phyloP scores from a whole-genome alignment of 2,797 vertebrate genomes.

The Trachops cirrhosus region DNA sequence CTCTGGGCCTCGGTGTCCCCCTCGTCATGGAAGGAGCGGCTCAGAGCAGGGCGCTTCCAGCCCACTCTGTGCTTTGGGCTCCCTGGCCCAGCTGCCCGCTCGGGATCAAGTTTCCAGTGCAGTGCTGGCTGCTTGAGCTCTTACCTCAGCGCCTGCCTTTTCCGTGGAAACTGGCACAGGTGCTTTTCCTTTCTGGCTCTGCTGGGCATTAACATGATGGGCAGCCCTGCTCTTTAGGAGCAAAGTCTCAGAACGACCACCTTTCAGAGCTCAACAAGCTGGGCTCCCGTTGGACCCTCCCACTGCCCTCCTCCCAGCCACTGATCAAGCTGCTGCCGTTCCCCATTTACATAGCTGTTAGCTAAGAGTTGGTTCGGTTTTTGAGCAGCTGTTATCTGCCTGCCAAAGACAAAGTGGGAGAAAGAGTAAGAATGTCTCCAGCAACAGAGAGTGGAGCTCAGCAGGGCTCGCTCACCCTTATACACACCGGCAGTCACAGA shows the following conservation, averaged over 20 bases:
- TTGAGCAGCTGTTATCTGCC: neutral
- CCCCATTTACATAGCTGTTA: neutral
- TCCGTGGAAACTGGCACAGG: neutral
- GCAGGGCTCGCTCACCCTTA: neutral
- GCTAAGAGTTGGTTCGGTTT: neutral
- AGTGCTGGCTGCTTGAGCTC: neutral
- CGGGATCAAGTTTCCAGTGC: neutral
- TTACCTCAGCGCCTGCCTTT: neutral
- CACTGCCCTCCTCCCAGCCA: rapidly evolving
- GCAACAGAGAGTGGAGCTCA: too few species aligned
- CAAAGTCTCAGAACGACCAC: neutral
- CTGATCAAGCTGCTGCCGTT: neutral
- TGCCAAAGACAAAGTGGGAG: neutral
- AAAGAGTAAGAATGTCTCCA: neutral
- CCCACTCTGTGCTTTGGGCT: neutral
- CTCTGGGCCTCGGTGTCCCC: neutral
- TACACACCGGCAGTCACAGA: neutral
- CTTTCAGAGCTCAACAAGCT: rapidly evolving
- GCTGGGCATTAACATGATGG: neutral
- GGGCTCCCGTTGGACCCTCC: neutral
- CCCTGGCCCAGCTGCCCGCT: neutral
- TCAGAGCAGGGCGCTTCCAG: neutral
- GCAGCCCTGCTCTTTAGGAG: neutral
- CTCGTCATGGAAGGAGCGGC: neutral
- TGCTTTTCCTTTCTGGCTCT: neutral